Evolutionary conservation across 2,888 invertebrate genomes (phyloP), one percentile per base, ranked within the genome.

Genomic region (Rhingia rostrata): DNA sequence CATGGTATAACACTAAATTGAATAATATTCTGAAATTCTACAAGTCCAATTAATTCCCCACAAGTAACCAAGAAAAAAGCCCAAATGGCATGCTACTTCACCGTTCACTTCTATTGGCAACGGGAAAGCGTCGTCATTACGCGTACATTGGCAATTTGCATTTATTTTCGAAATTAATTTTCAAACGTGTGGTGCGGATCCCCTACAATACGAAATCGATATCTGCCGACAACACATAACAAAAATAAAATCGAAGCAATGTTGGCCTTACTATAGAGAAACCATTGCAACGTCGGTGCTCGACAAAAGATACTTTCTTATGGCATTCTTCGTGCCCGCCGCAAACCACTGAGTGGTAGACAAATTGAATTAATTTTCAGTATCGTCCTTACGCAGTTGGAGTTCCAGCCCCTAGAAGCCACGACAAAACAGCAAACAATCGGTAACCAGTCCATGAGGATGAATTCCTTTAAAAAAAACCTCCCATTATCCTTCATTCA

Each of bases 401-500:
- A 41, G 14, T 67, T 82, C 53, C 66, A 22, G 22, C 22, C 22
- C 2, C 22, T 22, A 41, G 60, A 10, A 64, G 54, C 14, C 60
- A 37, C 66, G 53, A 54, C 53, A 61, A 63, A 45, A 63, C 35
- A 43, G 53, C 61, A 73, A 58, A 70, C 69, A 79, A 80, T 67
- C 60, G 63, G 69, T 70, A 79, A 84, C 74, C 79, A 84, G 74
- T 74, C 60, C 74, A 75, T 70, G 66, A 69, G 69, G 70, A 75
- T 84, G 79, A 79, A 74, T 74, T 80, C 70, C 75, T 84, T 79
- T 63, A 74, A 78, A 49, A 45, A 51, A 72, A 41, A 60, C 58
- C 74, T 58, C 64, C 54, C 84, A 84, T 84, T 84, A 84, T 84
- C 79, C 74, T 61, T 79, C 64, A 84, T 84, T 74, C 70, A 84